Evolutionary conservation across 2,888 invertebrate species (phyloP).

Genomic region (Criorhina ranunculi): DNA sequence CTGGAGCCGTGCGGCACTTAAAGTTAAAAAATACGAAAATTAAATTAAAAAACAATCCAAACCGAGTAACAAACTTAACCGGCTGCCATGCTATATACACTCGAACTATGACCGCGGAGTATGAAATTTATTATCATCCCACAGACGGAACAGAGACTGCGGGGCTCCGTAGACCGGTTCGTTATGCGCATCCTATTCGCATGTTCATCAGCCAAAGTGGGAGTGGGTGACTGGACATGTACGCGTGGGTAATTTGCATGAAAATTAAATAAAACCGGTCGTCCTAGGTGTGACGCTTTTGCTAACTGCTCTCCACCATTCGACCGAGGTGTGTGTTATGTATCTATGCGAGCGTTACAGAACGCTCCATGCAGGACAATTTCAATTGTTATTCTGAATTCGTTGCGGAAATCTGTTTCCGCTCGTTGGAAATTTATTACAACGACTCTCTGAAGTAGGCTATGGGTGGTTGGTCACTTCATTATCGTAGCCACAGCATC

Average conservation of each 20-base stretch:
- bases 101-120: constrained; percentile 52
- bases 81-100: constrained; percentile 12
- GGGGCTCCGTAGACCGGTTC: not conserved
- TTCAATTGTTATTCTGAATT: constrained; percentile 76
- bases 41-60: constrained; percentile 23
- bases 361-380: constrained; percentile 60
- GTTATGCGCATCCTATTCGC: constrained; percentile 8
- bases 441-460: constrained; percentile 65
- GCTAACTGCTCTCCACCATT: constrained; percentile 53
- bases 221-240: constrained; percentile 24
- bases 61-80: constrained; percentile 20
- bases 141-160: not conserved
- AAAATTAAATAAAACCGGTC: constrained; percentile 74
- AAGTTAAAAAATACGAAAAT: constrained; percentile 3
- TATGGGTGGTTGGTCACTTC: constrained; percentile 75
- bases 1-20: not conserved
- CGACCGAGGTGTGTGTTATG: constrained; percentile 40
- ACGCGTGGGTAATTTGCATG: constrained; percentile 72
- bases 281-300: constrained; percentile 68
- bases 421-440: constrained; percentile 76
- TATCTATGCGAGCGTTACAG: constrained; percentile 2
- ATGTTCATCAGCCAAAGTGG: constrained; percentile 14
- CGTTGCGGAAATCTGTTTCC: constrained; percentile 77
- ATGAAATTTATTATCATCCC: constrained; percentile 53
- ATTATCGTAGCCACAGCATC: constrained; percentile 75